Percentiles rank a stretch among this genome's conserved stretches.
Evolutionary conservation across 2,888 invertebrate genomes (phyloP).

Genomic region (Encarsia formosa): DNA sequence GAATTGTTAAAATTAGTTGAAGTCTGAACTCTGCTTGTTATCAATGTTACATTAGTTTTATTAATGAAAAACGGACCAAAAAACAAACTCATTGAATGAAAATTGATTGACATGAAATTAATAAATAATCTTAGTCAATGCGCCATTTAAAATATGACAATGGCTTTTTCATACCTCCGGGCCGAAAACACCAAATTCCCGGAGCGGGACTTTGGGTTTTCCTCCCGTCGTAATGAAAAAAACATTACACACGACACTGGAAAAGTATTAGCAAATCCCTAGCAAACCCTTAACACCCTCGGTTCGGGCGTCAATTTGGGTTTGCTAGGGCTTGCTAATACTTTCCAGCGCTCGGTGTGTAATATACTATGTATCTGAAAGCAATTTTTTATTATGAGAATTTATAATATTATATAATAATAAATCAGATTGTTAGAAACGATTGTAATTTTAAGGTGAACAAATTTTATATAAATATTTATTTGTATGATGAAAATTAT

Average conservation of each 20-base stretch:
- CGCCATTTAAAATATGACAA: neutral
- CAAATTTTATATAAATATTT: neutral
- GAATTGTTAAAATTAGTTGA: conserved; percentile 23
- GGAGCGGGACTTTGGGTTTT: no score
- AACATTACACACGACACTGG: no score
- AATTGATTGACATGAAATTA: conserved; percentile 13
- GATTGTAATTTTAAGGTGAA: neutral
- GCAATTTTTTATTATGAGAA: neutral
- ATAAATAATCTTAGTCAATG: neutral
- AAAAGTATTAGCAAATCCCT: no score
- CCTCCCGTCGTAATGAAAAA: no score
- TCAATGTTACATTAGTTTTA: conserved; percentile 15
- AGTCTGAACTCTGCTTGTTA: conserved; percentile 19
- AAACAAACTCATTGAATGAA: conserved; percentile 18
- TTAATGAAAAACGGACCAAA: conserved; percentile 19
- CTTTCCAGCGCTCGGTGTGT: no score
- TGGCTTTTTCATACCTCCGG: neutral
- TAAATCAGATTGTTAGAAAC: neutral
- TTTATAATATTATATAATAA: neutral
- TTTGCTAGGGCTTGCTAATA: no score
- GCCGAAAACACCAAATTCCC: no score
- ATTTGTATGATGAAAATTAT: neutral
- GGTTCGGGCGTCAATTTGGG: no score
- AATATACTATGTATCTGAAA: no score
- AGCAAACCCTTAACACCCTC: no score